These are phyloP conservation scores for Cydia strobilella DNA, from an alignment of 1,140 invertebrate species.

Conservation along the genomic window DNA sequence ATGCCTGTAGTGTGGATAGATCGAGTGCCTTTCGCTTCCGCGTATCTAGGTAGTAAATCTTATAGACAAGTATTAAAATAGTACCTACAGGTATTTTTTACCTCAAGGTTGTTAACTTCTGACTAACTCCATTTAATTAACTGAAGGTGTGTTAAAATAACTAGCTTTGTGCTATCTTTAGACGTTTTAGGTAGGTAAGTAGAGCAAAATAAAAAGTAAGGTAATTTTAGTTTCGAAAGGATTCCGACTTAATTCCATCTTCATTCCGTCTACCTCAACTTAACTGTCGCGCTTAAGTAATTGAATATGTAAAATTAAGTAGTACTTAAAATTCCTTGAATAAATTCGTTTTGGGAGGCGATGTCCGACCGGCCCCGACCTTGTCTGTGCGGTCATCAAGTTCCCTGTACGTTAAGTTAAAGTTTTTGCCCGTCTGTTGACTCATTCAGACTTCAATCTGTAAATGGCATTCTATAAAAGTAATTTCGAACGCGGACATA, in stretches of 20 bases:
- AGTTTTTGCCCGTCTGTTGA: constrained; percentile 55
- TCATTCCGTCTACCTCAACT: background rate
- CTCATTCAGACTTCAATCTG: constrained; percentile 44
- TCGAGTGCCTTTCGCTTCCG: constrained; percentile 8
- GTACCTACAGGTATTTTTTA: background rate
- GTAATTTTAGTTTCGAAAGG: background rate
- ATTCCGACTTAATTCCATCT: background rate
- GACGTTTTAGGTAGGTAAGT: background rate
- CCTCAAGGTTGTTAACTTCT: background rate
- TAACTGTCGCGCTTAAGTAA: constrained; percentile 32
- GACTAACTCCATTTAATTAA: background rate
- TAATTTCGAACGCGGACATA: constrained; percentile 1
- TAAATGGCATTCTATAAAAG: constrained; percentile 23
- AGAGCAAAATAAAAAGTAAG: background rate
- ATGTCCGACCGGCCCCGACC: constrained; percentile 65
- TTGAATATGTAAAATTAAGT: background rate
- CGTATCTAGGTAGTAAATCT: background rate
- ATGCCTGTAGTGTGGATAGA: background rate
- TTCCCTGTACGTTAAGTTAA: constrained; percentile 52
- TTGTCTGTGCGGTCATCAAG: constrained; percentile 64
- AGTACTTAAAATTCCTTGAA: constrained; percentile 38
- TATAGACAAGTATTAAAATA: background rate
- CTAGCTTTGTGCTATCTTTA: background rate
- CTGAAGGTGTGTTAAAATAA: background rate
- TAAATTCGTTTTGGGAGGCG: constrained; percentile 48